Evolutionary conservation across 2,113 vertebrate species (phyloP).

Genomic region (Actenoides lindsayi): DNA sequence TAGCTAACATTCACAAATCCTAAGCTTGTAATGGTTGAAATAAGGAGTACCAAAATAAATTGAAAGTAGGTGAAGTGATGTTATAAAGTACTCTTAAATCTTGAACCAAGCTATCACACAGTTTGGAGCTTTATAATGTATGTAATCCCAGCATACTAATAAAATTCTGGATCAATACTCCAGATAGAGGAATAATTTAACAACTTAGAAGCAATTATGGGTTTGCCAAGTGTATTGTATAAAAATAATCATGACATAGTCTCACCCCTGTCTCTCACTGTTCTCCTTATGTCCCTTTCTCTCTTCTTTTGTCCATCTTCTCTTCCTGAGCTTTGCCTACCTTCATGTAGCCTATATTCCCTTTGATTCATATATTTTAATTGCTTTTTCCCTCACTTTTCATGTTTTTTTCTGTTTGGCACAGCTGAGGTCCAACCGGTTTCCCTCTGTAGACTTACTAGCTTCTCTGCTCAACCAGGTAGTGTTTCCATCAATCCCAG

Average conservation of each 20-base stretch:
- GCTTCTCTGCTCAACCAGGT: neutral
- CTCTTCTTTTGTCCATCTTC: neutral
- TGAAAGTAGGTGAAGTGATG: neutral
- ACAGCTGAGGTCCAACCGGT: neutral
- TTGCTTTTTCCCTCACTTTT: neutral
- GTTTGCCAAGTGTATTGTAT: neutral
- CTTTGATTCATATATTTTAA: neutral
- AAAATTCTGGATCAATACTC: slow-evolving; percentile 28
- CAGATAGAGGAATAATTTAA: slow-evolving; percentile 31
- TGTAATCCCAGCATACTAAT: slow-evolving; percentile 2
- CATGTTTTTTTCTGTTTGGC: neutral
- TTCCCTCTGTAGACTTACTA: neutral
- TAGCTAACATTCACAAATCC: neutral
- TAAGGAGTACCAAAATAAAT: neutral
- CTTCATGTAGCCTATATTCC: neutral
- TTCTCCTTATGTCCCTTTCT: neutral
- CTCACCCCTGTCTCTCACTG: neutral
- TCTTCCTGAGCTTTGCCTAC: neutral
- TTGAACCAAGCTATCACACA: neutral
- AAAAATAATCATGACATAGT: neutral
- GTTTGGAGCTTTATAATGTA: neutral
- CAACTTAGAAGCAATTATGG: neutral
- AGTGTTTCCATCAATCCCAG: neutral
- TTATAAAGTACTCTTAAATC: slow-evolving; percentile 5
- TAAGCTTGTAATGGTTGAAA: neutral